Evolutionary conservation across 2,888 invertebrate species (phyloP).

Genomic region (Listrodromus nycthemerus): DNA sequence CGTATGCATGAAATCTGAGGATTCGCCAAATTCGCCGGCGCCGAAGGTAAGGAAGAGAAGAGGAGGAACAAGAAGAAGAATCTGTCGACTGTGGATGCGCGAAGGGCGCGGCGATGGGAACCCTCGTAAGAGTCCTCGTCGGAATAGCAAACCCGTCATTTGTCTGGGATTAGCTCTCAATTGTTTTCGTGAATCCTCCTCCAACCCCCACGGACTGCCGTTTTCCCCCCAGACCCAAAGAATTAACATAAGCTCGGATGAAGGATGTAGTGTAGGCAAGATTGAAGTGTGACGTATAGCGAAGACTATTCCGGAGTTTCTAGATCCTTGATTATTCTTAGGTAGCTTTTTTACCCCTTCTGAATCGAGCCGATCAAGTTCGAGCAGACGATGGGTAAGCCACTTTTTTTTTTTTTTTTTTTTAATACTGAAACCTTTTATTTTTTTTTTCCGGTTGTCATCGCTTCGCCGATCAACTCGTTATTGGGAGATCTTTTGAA

Average conservation of each 20-base stretch:
- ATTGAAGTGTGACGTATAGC: constrained; percentile 57
- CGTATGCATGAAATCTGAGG: constrained; percentile 49
- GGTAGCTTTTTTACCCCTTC: constrained; percentile 67
- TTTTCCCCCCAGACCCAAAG: constrained; percentile 71
- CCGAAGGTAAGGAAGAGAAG: constrained; percentile 24
- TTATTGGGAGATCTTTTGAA: background rate
- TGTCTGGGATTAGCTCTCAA: constrained; percentile 84
- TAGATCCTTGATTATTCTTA: constrained; percentile 79
- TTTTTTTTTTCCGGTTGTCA: too few relatives aligned
- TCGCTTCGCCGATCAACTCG: background rate
- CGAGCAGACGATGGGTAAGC: background rate
- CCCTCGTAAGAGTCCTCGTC: constrained; percentile 54
- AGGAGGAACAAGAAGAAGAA: constrained; percentile 20
- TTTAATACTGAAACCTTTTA: background rate
- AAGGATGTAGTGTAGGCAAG: constrained; percentile 79
- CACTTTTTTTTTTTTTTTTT: background rate
- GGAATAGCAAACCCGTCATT: constrained; percentile 81
- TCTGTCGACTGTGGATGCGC: constrained; percentile 32
- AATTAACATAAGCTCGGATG: constrained; percentile 84
- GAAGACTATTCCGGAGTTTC: constrained; percentile 51
- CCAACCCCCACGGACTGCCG: too few relatives aligned
- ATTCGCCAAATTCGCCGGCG: constrained; percentile 35
- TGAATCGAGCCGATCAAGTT: background rate
- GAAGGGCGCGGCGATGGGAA: constrained; percentile 45
- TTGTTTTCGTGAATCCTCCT: constrained; percentile 79